These are phyloP conservation scores for Nothobranchius furzeri DNA, from an alignment of 2,113 vertebrate genomes.

Conservation along the genomic window DNA sequence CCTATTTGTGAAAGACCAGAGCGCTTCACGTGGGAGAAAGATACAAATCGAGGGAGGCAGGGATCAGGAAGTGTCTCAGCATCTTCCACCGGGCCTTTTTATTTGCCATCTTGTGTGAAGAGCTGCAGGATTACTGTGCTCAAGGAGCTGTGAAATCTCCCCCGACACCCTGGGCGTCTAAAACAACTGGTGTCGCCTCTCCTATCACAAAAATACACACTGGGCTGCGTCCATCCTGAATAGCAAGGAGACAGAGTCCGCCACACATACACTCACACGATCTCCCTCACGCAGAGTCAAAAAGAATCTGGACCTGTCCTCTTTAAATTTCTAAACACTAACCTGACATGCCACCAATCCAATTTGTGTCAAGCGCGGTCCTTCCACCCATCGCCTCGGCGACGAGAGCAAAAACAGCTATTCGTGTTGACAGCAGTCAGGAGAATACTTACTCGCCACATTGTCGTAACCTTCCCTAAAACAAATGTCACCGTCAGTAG, in stretches of 20 bases:
- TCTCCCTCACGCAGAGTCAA: conserved; percentile 37
- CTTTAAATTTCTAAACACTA: conserved; percentile 53
- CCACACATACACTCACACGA: conserved; percentile 15
- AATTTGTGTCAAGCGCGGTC: conserved; percentile 64
- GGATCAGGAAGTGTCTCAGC: conserved; percentile 55
- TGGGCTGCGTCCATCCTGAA: conserved; percentile 53
- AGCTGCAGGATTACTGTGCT: conserved; percentile 74
- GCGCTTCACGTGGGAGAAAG: conserved; percentile 15
- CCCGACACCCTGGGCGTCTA: conserved; percentile 63
- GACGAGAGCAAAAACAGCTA: conserved; percentile 56
- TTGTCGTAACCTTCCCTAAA: conserved; percentile 71
- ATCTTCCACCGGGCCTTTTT: conserved; percentile 63
- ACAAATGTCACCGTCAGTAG: conserved; percentile 70
- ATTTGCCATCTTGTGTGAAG: conserved; percentile 76
- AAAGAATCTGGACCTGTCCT: conserved; percentile 51
- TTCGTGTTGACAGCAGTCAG: conserved; percentile 67
- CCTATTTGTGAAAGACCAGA: conserved; percentile 37
- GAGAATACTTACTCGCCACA: conserved; percentile 65
- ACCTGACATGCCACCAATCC: conserved; percentile 69
- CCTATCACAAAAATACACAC: conserved; percentile 52
- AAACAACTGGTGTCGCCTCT: conserved; percentile 66
- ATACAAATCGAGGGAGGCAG: conserved; percentile 51
- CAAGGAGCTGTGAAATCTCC: conserved; percentile 79
- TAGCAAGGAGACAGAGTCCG: conserved; percentile 45
- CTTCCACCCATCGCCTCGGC: conserved; percentile 29